Base-by-base conservation (phyloP, 2,797 vertebrate genomes). In the Hafferia zeledoni region DNA sequence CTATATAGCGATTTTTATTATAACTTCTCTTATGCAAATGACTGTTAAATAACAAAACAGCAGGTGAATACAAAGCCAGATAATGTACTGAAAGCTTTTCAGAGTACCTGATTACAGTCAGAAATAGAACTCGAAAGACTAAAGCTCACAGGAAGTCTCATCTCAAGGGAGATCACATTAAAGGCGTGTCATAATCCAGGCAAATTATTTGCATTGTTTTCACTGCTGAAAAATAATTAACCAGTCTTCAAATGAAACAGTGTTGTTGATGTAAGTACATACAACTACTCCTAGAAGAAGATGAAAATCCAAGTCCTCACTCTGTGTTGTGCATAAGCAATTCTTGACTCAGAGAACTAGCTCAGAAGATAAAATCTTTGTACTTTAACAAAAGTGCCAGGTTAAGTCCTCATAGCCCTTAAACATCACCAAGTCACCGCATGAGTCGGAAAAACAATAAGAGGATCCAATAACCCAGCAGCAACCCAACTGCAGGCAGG, bases 391-490 rank as follows among this genome's bases (percentile, higher is more conserved):
- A 28, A 90, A 70, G 12, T 4, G 7, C 46, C 11, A 31, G 10
- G 15, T 77, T 68, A 89, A 89, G 33, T 57, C 28, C 35, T 76
- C 13, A 31, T 8, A 70, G 56, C 13, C 64, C 47, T 70, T 59
- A 82, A 89, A 84, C 19, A 91, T n/a, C 79, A 89, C 24, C 39
- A 87, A 86, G 69, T 81, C 83, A 83, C 72, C 64, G 12, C 22
- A 35, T 8, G 17, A 70, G 22, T 11, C 75, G 64, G 56, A 87
- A 91, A 90, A 94, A 87, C 70, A 92, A 8, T 22, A 60, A 65
- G 14, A 68, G 44, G 61, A 93, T 87, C 61, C 93, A 94, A 87
- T 64, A 92, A 78, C 41, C 24, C 84, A 84, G 84, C 64, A 94
- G 65, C 59, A 52, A 97, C 81, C 50, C 75, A 94, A 84, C 33